Base-by-base conservation (phyloP, 2,888 invertebrate species). In the Stenotaenia linearis region DNA sequence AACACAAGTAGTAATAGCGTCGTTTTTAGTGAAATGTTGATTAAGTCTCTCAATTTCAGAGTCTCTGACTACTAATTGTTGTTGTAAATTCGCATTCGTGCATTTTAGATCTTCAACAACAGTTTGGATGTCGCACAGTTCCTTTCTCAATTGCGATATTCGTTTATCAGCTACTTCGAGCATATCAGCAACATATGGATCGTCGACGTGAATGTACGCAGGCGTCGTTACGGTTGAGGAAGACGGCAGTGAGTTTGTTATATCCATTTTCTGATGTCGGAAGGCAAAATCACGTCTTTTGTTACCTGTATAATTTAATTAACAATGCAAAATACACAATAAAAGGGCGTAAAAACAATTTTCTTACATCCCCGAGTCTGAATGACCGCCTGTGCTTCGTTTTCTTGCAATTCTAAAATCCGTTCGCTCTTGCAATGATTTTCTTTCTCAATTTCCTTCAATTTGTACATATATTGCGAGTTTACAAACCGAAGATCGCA, bases 381-480 rank as follows among this genome's bases (percentile, higher is more conserved):
- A 82, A 86, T 85, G 80, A 86, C 86, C 80, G 86, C 87, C 82
- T 87, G 86, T 0, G 35, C 40, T 18, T 37, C 21, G 9, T 78
- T 78, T 78, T 78, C 78, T 84, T 89, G 88, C 10, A 89, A 85
- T 80, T 88, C 87, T 23, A 88, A 85, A 81, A 90, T 89, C 82
- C 87, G 86, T 81, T 88, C 88, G 1, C 88, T 86, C 82, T 89
- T 89, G 82, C 89, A 90, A 56, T 89, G 86, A 6, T 92, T 87
- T 82, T 92, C 91, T 77, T 89, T 89, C 84, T 91, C 90, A 61
- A 92, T 85, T 81, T 88, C 88, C 83, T 90, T 90, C 18, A 91
- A 87, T 85, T 90, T 91, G 83, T 88, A 86, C 18, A 89, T 85
- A 84, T 89, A 89, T 82, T 88, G 88, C 35, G 88, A 88, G 80